Evolutionary conservation across 2,797 vertebrate species (phyloP), one percentile per base, ranked within the genome.

Genomic region (Sebastolobus alascanus): DNA sequence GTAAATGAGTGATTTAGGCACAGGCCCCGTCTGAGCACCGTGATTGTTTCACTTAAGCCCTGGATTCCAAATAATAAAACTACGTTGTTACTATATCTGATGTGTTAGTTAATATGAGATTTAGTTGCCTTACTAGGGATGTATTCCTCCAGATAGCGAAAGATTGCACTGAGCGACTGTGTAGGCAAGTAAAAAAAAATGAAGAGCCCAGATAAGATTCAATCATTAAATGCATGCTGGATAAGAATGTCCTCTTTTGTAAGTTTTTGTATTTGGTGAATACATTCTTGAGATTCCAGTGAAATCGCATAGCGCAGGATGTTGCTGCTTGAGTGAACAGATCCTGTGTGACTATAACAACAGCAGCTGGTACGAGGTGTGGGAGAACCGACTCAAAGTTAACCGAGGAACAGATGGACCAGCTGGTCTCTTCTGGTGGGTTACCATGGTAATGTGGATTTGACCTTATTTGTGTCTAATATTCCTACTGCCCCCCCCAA

Each of bases 371-470:
- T 90, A 56, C 61, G 86, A 93, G 94, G 90, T 93, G 84, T 89
- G 83, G 83, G 84, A 90, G 84, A 90, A 91, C 83, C 85, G 38
- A 73, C 87, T 85, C 88, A 90, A 94, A 94, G 90, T 95, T 90
- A 92, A 91, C 89, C 37, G 56, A 83, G 69, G 83, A 93, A 82
- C 92, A 94, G 91, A 94, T 93, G 92, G 93, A 90, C 83, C 90
- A 92, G 93, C 92, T 92, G 90, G 86, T 92, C 89, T 89, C 77
- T 88, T 92, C 87, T 92, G 82, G 80, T 94, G 84, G 87, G 94
- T 95, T 96, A 95, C 95, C 95, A 95, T 96, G 94, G 95, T 90
- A 94, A 96, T 95, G 79, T 87, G 74, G 84, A 88, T 89, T 92
- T 96, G 94, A 96, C 95, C 94, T 94, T 94, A 92, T 95, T 94